phyloP scores from a whole-genome alignment of 1,140 invertebrate species.

The Sinella curviseta region DNA sequence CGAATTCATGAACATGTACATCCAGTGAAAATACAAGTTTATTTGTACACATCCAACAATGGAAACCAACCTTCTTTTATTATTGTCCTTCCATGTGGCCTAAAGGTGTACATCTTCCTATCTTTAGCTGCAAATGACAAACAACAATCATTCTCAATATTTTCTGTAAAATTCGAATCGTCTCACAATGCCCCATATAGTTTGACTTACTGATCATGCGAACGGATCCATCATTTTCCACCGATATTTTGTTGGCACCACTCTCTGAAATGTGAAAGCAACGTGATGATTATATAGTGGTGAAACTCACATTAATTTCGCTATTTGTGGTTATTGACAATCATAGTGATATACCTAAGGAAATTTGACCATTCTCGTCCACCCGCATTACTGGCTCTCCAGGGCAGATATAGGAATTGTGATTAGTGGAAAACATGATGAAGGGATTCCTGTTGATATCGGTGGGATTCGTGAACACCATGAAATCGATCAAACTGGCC shows the following conservation, averaged over 20 bases:
- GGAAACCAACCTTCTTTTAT: conserved; percentile 20
- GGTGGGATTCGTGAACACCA: not conserved
- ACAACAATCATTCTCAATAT: too few relatives aligned
- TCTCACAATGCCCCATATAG: too few relatives aligned
- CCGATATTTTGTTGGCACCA: not conserved
- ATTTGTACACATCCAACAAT: too few relatives aligned
- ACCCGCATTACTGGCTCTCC: conserved; percentile 31
- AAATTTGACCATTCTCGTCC: conserved; percentile 40
- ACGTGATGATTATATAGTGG: not conserved
- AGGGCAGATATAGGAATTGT: conserved; percentile 40
- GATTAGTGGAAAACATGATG: conserved; percentile 35
- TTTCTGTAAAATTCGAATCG: too few relatives aligned
- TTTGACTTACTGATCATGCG: conserved; percentile 32
- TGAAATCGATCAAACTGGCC: conserved; percentile 25
- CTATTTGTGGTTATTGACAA: not conserved
- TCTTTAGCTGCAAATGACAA: too few relatives aligned
- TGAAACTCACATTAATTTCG: too few relatives aligned
- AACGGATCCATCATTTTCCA: conserved; percentile 3
- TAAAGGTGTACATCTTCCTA: conserved; percentile 38
- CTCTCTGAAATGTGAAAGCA: not conserved
- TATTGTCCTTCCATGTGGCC: conserved; percentile 40
- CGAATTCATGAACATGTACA: not conserved
- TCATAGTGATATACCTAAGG: conserved; percentile 29
- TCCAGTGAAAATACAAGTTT: too few relatives aligned
- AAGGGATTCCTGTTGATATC: conserved; percentile 6